Percentiles rank a stretch among this genome's conserved stretches.
phyloP scores from a whole-genome alignment of 2,888 invertebrate species.

The Drosophila bunnanda region DNA sequence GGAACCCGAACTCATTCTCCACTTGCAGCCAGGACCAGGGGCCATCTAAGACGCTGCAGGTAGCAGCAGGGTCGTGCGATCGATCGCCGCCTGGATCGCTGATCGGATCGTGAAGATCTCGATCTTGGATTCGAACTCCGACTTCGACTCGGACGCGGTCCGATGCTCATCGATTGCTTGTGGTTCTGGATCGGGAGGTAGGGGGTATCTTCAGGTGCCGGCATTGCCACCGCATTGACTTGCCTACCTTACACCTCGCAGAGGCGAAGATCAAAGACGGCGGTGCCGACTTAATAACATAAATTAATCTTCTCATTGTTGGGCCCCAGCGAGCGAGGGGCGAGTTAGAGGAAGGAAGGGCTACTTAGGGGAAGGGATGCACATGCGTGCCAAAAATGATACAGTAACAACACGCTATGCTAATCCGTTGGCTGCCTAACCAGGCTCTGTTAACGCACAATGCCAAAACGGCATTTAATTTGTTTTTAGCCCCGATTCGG shows the following conservation, averaged over 20 bases:
- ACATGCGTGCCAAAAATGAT: constrained; percentile 71
- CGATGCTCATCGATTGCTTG: constrained; percentile 58
- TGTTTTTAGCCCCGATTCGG: constrained; percentile 74
- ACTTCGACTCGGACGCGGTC: constrained; percentile 18
- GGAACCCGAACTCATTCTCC: constrained; percentile 1
- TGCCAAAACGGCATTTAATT: constrained; percentile 78
- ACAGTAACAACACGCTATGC: constrained; percentile 59
- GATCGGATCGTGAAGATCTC: constrained; percentile 53
- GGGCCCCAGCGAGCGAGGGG: constrained; percentile 35
- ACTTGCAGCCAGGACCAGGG: constrained; percentile 47
- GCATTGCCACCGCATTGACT: constrained; percentile 83
- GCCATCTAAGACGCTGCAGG: constrained; percentile 61
- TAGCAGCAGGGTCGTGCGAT: constrained; percentile 55
- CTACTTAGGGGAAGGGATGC: no score
- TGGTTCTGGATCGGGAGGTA: constrained; percentile 24
- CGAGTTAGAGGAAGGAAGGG: constrained; percentile 13
- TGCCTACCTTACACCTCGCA: constrained; percentile 83
- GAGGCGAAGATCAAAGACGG: constrained; percentile 79
- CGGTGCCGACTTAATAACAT: constrained; percentile 83
- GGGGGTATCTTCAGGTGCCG: constrained; percentile 65
- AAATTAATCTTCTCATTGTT: constrained; percentile 83
- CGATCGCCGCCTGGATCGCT: constrained; percentile 44
- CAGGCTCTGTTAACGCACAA: constrained; percentile 74
- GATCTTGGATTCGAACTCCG: constrained; percentile 31
- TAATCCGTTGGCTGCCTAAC: constrained; percentile 68